phyloP scores from a whole-genome alignment of 53 echinoderm and acorn worm genomes.

The Mesocentrotus franciscanus region DNA sequence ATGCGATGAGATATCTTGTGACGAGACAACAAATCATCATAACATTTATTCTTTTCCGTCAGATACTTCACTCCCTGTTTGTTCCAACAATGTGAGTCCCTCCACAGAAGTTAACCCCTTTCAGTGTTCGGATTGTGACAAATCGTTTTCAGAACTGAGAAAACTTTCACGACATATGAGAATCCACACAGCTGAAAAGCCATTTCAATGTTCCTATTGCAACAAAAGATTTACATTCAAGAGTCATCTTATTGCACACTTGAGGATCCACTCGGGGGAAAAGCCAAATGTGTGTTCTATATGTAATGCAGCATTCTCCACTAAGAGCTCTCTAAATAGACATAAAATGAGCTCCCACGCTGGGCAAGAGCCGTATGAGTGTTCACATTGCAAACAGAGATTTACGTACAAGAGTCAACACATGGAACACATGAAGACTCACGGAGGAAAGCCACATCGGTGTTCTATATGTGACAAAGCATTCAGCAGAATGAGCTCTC shows the following conservation, averaged over 20 bases:
- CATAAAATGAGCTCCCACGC: not conserved
- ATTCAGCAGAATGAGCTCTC: not conserved
- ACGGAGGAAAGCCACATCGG: not conserved
- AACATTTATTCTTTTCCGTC: not conserved
- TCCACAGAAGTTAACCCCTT: no score
- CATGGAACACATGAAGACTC: not conserved
- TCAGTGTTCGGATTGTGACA: no score
- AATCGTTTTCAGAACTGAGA: no score
- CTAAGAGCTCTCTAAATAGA: not conserved
- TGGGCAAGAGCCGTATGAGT: not conserved
- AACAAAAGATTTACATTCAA: no score
- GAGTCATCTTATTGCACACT: no score
- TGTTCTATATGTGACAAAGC: not conserved
- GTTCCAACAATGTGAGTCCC: not conserved
- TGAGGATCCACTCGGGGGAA: not conserved
- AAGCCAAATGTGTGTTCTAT: not conserved
- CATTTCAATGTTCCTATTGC: no score
- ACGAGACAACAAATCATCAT: no score
- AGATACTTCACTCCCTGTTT: not conserved
- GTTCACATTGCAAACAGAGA: not conserved
- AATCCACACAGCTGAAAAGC: no score
- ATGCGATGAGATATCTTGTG: no score
- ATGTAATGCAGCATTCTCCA: not conserved
- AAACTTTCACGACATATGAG: no score
- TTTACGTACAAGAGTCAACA: not conserved